These are phyloP conservation scores for Caenorhabditis brenneri DNA, from an alignment of 1,140 invertebrate species.

Conservation along the genomic window DNA sequence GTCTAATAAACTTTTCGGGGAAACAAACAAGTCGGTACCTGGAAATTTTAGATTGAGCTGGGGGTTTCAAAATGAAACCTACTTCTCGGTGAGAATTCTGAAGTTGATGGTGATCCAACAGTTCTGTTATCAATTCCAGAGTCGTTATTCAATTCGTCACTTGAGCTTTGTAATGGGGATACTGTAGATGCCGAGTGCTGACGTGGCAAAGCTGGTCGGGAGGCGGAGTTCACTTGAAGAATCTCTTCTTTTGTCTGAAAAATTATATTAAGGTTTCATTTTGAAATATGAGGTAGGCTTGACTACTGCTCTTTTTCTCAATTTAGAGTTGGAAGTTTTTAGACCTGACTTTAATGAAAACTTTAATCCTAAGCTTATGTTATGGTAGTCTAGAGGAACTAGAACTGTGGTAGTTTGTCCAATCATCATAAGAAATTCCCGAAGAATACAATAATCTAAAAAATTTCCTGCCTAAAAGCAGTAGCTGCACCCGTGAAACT, in stretches of 20 bases:
- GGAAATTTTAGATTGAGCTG: not conserved
- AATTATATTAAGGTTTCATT: not conserved
- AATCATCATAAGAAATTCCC: too few species aligned
- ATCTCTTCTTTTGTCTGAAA: slow-evolving; percentile 31
- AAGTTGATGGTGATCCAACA: slow-evolving; percentile 54
- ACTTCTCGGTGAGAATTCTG: slow-evolving; percentile 55
- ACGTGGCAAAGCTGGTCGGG: slow-evolving; percentile 6
- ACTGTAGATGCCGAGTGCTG: slow-evolving; percentile 21
- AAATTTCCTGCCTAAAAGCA: too few species aligned
- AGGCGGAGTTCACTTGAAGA: slow-evolving; percentile 4
- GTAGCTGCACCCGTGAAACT: too few species aligned
- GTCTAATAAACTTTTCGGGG: slow-evolving; percentile 40
- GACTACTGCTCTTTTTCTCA: too few species aligned
- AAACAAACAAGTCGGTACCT: slow-evolving; percentile 42
- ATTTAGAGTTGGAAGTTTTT: not conserved
- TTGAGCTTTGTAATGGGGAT: slow-evolving; percentile 19
- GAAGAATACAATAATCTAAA: too few species aligned
- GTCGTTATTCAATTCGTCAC: slow-evolving; percentile 52
- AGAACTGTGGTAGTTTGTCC: too few species aligned
- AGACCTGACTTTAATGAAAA: too few species aligned
- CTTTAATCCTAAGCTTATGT: too few species aligned
- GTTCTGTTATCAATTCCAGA: slow-evolving; percentile 55
- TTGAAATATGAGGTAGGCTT: too few species aligned
- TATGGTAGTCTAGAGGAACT: too few species aligned
- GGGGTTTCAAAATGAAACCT: not conserved